phyloP scores from a whole-genome alignment of 2,888 invertebrate genomes.

The Anticlea derivata region DNA sequence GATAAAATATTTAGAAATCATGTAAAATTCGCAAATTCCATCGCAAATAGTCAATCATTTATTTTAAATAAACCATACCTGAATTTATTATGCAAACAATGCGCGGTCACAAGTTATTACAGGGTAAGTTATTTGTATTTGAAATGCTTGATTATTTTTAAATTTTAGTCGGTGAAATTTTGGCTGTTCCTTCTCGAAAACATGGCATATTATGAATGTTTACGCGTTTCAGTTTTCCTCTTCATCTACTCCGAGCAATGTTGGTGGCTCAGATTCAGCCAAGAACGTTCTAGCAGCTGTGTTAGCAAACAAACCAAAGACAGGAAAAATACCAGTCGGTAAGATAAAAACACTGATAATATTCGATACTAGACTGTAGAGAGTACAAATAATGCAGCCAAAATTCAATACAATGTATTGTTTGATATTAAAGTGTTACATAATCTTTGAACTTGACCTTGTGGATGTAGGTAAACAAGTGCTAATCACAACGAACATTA shows the following conservation, averaged over 20 bases:
- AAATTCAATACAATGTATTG: neutral
- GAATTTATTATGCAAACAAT: constrained; percentile 62
- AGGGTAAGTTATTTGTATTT: constrained; percentile 51
- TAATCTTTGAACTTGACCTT: constrained; percentile 61
- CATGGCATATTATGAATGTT: neutral
- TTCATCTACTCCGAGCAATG: constrained; percentile 50
- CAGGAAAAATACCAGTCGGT: constrained; percentile 80
- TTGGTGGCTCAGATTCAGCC: constrained; percentile 62
- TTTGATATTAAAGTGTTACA: constrained; percentile 37
- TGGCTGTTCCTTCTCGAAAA: constrained; percentile 7
- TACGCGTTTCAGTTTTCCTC: constrained; percentile 61
- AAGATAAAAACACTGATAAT: constrained; percentile 41
- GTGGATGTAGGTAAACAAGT: constrained; percentile 38
- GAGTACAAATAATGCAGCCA: neutral
- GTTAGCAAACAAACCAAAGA: constrained; percentile 77
- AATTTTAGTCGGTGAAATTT: constrained; percentile 8
- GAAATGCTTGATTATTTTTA: neutral
- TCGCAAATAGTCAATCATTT: constrained; percentile 47
- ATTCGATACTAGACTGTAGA: neutral
- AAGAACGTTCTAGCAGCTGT: constrained; percentile 80
- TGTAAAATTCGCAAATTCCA: constrained; percentile 58
- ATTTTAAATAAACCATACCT: constrained; percentile 63
- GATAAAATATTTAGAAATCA: constrained; percentile 67
- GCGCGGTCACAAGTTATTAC: constrained; percentile 61
- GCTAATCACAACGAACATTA: no score